Conservation (phyloP, 2,888 invertebrate species). For the Agrypnus murinus region DNA sequence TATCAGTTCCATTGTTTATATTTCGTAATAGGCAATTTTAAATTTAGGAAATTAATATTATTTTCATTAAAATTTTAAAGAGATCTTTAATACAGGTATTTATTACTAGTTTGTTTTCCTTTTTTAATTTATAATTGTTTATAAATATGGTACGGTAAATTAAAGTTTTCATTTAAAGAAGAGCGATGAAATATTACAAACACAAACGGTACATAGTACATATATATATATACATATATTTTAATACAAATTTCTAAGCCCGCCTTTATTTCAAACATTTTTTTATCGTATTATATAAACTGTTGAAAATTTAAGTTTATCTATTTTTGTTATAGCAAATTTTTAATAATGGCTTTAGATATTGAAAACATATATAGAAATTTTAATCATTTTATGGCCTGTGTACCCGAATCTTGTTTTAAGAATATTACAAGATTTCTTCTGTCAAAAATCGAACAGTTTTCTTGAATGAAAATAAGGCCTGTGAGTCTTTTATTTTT, state of each 20-base stretch:
- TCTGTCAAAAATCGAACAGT: not conserved
- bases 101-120: constrained; percentile 39
- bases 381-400: too few relatives aligned
- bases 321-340: too few relatives aligned
- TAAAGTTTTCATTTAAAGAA: too few relatives aligned
- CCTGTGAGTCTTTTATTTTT: too few relatives aligned
- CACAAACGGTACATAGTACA: too few relatives aligned
- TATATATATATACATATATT: too few relatives aligned
- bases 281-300: not conserved
- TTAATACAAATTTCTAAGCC: too few relatives aligned
- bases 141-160: constrained; percentile 20
- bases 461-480: not conserved
- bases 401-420: too few relatives aligned
- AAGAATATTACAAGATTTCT: not conserved
- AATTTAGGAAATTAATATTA: constrained; percentile 37
- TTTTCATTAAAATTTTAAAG: constrained; percentile 31
- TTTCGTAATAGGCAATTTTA: constrained; percentile 43
- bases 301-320: constrained; percentile 5
- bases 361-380: too few relatives aligned
- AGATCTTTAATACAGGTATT: constrained; percentile 41
- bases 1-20: constrained; percentile 30
- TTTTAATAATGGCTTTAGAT: too few relatives aligned
- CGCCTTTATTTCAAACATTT: too few relatives aligned
- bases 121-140: constrained; percentile 40
- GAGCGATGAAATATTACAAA: too few relatives aligned